Conservation (phyloP, 2,113 vertebrate genomes). For the Excalfactoria chinensis region DNA sequence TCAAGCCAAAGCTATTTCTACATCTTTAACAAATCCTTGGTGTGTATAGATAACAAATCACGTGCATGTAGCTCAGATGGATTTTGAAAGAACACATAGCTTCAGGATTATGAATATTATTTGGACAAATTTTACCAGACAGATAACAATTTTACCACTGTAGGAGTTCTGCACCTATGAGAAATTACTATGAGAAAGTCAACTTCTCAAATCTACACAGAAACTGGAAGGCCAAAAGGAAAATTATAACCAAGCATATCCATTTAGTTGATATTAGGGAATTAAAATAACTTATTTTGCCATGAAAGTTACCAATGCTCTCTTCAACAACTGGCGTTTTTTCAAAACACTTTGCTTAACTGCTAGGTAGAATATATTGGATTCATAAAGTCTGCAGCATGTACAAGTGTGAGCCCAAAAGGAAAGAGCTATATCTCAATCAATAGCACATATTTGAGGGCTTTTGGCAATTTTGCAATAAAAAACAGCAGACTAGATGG, state of each 20-base stretch:
- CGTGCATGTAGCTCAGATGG: background rate
- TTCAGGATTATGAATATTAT: background rate
- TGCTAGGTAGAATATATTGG: background rate
- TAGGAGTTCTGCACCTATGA: background rate
- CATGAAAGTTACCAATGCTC: background rate
- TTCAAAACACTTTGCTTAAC: background rate
- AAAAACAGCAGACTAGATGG: background rate
- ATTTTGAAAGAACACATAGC: slow-evolving; percentile 7
- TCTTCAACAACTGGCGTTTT: background rate
- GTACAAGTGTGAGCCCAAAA: background rate
- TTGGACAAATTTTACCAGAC: background rate
- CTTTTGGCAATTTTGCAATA: background rate
- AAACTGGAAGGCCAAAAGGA: background rate
- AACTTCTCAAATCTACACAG: background rate
- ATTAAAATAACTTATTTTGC: background rate
- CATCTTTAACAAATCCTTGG: slow-evolving; percentile 1
- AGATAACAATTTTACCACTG: background rate
- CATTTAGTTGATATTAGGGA: background rate
- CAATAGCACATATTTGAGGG: background rate
- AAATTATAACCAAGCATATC: background rate
- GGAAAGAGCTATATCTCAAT: background rate
- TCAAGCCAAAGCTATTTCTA: background rate
- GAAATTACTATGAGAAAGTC: background rate
- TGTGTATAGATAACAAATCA: background rate
- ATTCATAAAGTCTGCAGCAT: background rate